These are phyloP conservation scores for Agrilus biguttatus DNA, from an alignment of 2,888 invertebrate genomes.

Conservation along the genomic window DNA sequence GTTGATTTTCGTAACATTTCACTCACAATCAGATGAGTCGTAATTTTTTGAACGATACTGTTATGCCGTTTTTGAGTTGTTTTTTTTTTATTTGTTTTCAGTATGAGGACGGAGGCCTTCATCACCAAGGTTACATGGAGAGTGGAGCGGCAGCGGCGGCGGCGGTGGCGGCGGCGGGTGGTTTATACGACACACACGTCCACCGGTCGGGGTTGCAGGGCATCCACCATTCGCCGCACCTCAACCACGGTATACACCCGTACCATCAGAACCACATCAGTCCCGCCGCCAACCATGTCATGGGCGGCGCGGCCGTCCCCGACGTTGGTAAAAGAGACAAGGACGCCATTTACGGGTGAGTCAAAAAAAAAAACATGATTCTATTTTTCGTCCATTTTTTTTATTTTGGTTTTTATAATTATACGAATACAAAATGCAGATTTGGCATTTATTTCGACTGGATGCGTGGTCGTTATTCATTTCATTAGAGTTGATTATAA, in stretches of 20 bases:
- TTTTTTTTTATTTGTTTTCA: slow-evolving; percentile 29
- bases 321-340: slow-evolving; percentile 95
- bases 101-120: slow-evolving; percentile 82
- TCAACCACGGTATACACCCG: slow-evolving; percentile 69
- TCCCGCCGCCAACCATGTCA: slow-evolving; percentile 65
- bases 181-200: slow-evolving; percentile 66
- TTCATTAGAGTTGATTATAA: too few relatives aligned
- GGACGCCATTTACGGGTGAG: slow-evolving; percentile 98
- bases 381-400: background rate
- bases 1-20: too few relatives aligned
- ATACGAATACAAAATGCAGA: too few relatives aligned
- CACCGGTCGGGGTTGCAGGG: slow-evolving; percentile 47
- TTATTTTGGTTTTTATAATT: too few relatives aligned
- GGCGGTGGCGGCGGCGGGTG: slow-evolving; percentile 37
- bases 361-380: slow-evolving; percentile 14
- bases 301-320: slow-evolving; percentile 58
- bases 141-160: slow-evolving; percentile 37
- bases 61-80: background rate
- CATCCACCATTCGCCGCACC: slow-evolving; percentile 68
- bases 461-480: too few relatives aligned
- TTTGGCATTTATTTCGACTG: too few relatives aligned
- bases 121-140: slow-evolving; percentile 78
- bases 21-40: too few relatives aligned
- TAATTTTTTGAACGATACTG: too few relatives aligned
- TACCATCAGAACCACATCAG: slow-evolving; percentile 58